A percentile compares a stretch with the other conserved stretches of the same genome.
phyloP scores from a whole-genome alignment of 2,888 invertebrate genomes.

The Metopia argyrocephala region DNA sequence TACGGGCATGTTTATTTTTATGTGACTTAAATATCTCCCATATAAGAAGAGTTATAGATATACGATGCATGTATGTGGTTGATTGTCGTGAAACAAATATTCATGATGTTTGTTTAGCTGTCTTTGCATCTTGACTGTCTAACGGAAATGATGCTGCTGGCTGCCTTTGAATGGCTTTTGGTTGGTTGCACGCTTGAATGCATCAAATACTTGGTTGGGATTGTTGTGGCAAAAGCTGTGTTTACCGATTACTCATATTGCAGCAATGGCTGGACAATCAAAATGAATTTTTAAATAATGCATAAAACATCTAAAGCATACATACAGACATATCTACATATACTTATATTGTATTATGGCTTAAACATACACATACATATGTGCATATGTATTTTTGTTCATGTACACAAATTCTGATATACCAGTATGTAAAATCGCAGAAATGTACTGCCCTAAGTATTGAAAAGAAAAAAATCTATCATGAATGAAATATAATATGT shows the following conservation, averaged over 20 bases:
- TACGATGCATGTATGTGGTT: slow-evolving; percentile 5
- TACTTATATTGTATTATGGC: not conserved
- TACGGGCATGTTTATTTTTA: not conserved
- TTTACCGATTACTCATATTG: slow-evolving; percentile 63
- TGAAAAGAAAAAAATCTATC: no score
- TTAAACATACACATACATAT: not conserved
- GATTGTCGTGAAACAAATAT: slow-evolving; percentile 56
- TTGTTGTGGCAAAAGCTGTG: slow-evolving; percentile 63
- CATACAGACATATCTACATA: not conserved
- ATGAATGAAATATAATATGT: no score
- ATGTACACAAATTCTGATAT: not conserved
- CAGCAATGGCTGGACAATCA: slow-evolving; percentile 61
- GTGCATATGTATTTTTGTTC: not conserved
- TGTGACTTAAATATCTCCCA: not conserved
- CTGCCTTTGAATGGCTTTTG: slow-evolving; percentile 54
- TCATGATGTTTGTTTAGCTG: slow-evolving; percentile 63
- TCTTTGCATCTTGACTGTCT: slow-evolving; percentile 63
- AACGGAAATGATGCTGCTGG: slow-evolving; percentile 62
- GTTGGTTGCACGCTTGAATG: slow-evolving; percentile 61
- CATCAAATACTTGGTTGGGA: slow-evolving; percentile 55
- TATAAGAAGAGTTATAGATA: not conserved
- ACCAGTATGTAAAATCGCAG: not conserved
- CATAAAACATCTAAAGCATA: slow-evolving; percentile 11
- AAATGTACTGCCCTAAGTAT: no score
- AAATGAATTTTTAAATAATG: slow-evolving; percentile 55